Evolutionary conservation across 2,113 vertebrate genomes (phyloP), one percentile per base, ranked within the genome.

Genomic region (Okapia johnstoni): DNA sequence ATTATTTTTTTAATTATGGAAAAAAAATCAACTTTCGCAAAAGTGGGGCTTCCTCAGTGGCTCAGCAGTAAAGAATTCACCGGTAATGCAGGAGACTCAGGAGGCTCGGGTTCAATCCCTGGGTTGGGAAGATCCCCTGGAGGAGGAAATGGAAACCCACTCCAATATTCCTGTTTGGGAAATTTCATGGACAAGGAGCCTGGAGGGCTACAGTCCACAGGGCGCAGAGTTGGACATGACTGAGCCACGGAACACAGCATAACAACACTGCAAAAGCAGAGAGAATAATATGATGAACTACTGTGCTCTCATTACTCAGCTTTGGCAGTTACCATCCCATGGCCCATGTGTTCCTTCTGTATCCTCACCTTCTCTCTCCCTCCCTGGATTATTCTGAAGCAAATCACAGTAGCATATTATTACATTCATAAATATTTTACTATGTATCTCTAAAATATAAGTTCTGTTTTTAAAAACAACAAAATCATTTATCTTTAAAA

Each of bases 301-400:
- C 13, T 81, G 40, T 63, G 6, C 1, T 36, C 46, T 36, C 10
- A 79, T 88, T 85, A 84, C 28, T 92, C 52, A 95, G 4, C 57
- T 81, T 84, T 36, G 80, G 43, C 25, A 79, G 46, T 80, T 70
- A 80, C 21, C 30, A 76, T 54, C 23, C 30, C 12, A 63, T 52
- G 36, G 10, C n/a, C n/a, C 79, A 12, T 87, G 79, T 93, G 30
- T 94, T 88, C 30, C 23, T 46, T 70, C 23, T 88, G 15, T 83
- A 73, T 17, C 26, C 55, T 79, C 33, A 88, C 15, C 30, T 60
- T 88, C 19, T 89, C 54, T 88, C 77, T 80, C 54, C 23, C 61
- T 93, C 21, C 13, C 36, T 93, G 46, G 61, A 54, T 94, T 92
- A 93, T 94, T 92, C 55, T 94, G 58, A 97, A 95, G 66, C 57